Evolutionary conservation across 2,797 vertebrate species (phyloP), one percentile per base, ranked within the genome.

Genomic region (Xenops minutus): DNA sequence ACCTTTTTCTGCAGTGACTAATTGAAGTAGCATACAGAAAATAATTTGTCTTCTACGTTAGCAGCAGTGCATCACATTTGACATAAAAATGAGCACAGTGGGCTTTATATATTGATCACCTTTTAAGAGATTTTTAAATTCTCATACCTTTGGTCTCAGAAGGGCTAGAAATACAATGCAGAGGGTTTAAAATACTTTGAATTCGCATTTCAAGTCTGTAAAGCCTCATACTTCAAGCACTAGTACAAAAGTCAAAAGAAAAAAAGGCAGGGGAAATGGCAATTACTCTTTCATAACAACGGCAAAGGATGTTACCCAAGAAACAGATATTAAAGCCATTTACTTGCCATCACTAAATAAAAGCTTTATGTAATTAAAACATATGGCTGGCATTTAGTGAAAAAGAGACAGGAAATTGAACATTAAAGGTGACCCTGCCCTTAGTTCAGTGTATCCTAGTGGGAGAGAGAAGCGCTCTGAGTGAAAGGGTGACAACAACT

Each of bases 401-500:
- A 72, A 94, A 92, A 88, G 32, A 73, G 39, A 94, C 91, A 89
- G 96, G 96, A 96, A 96, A 97, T 94, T 94, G 84, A 95, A 78
- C 68, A 63, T 80, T 86, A 75, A 85, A 84, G 77, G 73, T 93
- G 76, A 58, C 75, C 91, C 75, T 93, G 75, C 64, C 81, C 56
- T 86, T 74, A 62, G 82, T 74, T 88, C 77, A 29, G n/a, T 63
- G 39, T 55, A 20, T 58, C 7, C 17, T 20, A 85, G 59, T 14
- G 59, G 59, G 67, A 78, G 56, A 43, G 74, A 27, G 21, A 64
- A 83, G 68, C 78, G 29, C 63, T 79, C 7, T 2, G 3, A 79
- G 24, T 44, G 76, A 82, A 95, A 76, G n/a, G 58, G 19, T 11
- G 7, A 9, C 1, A 12, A 51, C 54, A 54, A 12, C 26, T 61